These are phyloP conservation scores for Hypotaenidia philippensis DNA, from an alignment of 2,797 vertebrate genomes.

Conservation along the genomic window DNA sequence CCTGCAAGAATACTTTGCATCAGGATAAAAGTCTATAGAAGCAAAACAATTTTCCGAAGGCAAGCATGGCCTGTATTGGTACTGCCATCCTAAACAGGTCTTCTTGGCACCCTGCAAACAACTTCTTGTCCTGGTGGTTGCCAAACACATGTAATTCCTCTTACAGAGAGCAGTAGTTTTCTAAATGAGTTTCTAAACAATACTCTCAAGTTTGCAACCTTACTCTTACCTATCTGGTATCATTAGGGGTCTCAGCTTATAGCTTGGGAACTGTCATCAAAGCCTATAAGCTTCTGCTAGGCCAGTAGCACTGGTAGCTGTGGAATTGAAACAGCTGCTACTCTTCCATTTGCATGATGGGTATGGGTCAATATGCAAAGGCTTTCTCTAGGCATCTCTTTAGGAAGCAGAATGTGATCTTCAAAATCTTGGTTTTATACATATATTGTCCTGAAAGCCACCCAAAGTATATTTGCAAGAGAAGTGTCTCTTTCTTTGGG, in stretches of 20 bases:
- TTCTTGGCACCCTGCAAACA: conserved; percentile 11
- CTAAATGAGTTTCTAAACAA: not conserved
- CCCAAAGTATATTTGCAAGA: not conserved
- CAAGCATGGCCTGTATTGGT: conserved; percentile 15
- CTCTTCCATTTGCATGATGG: conserved; percentile 40
- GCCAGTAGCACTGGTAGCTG: not conserved
- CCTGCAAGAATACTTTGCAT: conserved; percentile 4
- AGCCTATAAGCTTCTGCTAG: not conserved
- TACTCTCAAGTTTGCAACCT: not conserved
- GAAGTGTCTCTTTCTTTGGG: not conserved
- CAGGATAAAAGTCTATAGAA: conserved; percentile 3
- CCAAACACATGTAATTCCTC: not conserved
- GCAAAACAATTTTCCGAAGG: conserved; percentile 37
- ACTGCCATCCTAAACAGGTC: conserved; percentile 15
- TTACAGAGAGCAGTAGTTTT: not conserved
- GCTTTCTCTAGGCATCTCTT: conserved; percentile 29
- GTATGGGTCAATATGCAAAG: not conserved
- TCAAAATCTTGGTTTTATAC: not conserved
- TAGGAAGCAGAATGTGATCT: not conserved
- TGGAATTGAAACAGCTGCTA: not conserved
- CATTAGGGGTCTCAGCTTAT: not conserved
- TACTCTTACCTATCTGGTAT: not conserved
- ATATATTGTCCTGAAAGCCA: not conserved
- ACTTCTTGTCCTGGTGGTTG: not conserved
- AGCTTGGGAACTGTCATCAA: conserved; percentile 13